Evolutionary conservation across 2,888 invertebrate species (phyloP).

Genomic region (Pristionchus mayeri): DNA sequence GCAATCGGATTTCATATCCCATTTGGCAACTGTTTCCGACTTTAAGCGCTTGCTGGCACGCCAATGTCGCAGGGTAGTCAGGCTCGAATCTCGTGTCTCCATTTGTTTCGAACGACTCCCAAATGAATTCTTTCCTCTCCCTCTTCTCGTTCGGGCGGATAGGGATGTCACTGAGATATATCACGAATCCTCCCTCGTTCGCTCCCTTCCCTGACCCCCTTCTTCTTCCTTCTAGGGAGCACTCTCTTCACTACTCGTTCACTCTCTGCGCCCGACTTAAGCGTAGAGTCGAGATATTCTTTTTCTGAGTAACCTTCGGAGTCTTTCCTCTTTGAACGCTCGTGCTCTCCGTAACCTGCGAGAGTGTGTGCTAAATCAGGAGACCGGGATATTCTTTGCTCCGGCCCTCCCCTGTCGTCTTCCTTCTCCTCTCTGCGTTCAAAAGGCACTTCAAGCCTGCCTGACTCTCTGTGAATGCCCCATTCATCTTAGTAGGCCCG

Average conservation of each 20-base stretch:
- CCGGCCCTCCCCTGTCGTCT: background rate
- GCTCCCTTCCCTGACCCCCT: background rate
- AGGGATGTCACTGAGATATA: constrained; percentile 34
- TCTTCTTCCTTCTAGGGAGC: background rate
- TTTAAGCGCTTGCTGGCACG: too few relatives aligned
- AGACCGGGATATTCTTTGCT: background rate
- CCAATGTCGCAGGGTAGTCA: too few relatives aligned
- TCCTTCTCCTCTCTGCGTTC: background rate
- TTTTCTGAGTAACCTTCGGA: too few relatives aligned
- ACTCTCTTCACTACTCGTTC: too few relatives aligned
- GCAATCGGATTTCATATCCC: too few relatives aligned
- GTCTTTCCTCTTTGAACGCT: too few relatives aligned
- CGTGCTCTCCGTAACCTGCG: too few relatives aligned
- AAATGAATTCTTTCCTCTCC: constrained; percentile 32
- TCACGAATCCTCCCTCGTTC: background rate
- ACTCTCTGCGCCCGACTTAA: too few relatives aligned
- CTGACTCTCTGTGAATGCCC: constrained; percentile 22
- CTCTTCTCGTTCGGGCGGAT: background rate
- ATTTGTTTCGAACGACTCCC: constrained; percentile 36
- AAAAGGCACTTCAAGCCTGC: constrained; percentile 29
- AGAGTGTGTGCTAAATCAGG: background rate
- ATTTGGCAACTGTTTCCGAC: too few relatives aligned
- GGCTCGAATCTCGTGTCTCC: background rate
- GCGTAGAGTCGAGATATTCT: too few relatives aligned
- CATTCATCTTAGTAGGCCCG: constrained; percentile 25